Base-by-base conservation (phyloP, 2,113 vertebrate species). In the Columba livia region DNA sequence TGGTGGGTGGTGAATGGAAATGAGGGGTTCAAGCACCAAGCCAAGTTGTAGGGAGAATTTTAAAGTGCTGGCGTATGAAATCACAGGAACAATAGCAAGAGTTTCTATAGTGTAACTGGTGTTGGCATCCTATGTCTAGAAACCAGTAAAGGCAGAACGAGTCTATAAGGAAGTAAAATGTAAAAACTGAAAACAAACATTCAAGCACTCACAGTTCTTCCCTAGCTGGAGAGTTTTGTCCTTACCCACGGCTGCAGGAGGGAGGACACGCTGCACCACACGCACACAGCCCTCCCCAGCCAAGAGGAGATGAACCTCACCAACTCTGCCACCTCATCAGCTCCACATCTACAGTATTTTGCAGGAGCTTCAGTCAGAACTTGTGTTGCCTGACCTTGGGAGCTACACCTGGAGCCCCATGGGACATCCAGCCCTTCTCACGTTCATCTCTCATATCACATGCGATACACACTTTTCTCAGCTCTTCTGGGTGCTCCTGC, bases 81-180 rank as follows among this genome's bases (percentile, higher is more conserved):
- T 62, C 34, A 53, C 32, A 51, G 72, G n/a, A 77, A 38, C 1
- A 3, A 48, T 64, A 74, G 42, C 15, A 56, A 81, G 64, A 64
- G 16, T 69, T 90, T 60, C 65, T 89, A 3, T 93, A 38, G n/a
- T 83, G 28, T 84, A 42, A 54, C 23, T 75, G 73, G 19, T 89
- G 26, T 19, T 91, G 65, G 56, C 36, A 77, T 66, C 72, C 42
- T 90, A 48, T 84, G 77, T 29, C 65, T 81, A 47, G 69, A 78
- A 94, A 85, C 84, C 57, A 67, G 51, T 65, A 84, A 83, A 95
- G 69, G 34, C 61, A 90, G 70, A 72, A 69, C 38, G 28, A 64
- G 18, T n/a, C 60, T 72, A 87, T 72, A 91, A 93, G 94, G 95
- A 96, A 97, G 80, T 90, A 85, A 92, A 64, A 93, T 16, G 69